Conservation (phyloP, 2,113 vertebrate genomes). For the mouse (Mus musculus) region DNA sequence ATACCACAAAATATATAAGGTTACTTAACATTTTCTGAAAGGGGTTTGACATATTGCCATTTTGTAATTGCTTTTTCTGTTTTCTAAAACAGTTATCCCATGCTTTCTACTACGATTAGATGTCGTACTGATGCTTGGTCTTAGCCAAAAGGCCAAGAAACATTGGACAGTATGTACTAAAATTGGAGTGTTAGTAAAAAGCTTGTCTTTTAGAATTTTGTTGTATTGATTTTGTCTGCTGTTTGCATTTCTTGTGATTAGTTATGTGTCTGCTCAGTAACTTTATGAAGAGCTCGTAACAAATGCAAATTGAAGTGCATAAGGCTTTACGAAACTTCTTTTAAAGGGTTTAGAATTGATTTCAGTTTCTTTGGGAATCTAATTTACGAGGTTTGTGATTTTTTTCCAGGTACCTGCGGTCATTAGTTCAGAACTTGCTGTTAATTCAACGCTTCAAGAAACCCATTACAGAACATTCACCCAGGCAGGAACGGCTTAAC, state of each 20-base stretch:
- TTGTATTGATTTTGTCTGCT: constrained; percentile 45
- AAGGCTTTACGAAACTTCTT: constrained; percentile 12
- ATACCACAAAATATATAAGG: constrained; percentile 6
- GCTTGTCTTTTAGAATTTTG: background rate
- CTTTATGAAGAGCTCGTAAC: constrained; percentile 9
- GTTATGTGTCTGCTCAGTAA: constrained; percentile 27
- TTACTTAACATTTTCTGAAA: background rate
- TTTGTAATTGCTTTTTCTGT: constrained; percentile 57
- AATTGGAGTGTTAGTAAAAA: constrained; percentile 54
- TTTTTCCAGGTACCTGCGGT: constrained; percentile 93
- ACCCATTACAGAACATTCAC: constrained; percentile 90
- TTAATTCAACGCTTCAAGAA: constrained; percentile 96
- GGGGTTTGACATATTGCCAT: constrained; percentile 53
- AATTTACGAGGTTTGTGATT: constrained; percentile 64
- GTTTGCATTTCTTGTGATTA: constrained; percentile 59
- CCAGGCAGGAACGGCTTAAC: constrained; percentile 92
- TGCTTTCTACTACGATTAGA: background rate
- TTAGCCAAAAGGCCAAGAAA: background rate
- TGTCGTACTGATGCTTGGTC: background rate
- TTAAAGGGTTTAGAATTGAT: constrained; percentile 49
- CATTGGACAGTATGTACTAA: background rate
- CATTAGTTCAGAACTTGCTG: constrained; percentile 96
- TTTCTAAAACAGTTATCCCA: constrained; percentile 21
- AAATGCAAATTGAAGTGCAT: constrained; percentile 44
- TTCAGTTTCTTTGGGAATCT: constrained; percentile 63